Conservation (phyloP, 2,113 vertebrate species). For the Leptocoma aspasia region DNA sequence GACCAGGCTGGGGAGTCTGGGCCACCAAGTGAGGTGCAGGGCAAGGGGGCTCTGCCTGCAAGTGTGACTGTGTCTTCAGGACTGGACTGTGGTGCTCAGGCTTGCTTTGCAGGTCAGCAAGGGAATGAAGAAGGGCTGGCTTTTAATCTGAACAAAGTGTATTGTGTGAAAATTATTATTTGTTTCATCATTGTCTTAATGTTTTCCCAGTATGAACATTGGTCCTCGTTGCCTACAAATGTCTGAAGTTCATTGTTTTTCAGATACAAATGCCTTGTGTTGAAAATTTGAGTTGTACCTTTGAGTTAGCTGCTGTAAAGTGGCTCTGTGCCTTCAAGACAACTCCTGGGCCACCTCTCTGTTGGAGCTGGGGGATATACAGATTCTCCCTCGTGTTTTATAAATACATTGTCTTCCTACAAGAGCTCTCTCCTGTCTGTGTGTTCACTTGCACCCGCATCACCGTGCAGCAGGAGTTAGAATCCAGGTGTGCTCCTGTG, state of each 20-base stretch:
- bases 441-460: not conserved
- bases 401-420: constrained; percentile 50
- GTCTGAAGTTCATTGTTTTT: not conserved
- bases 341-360: not conserved
- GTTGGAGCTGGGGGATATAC: not conserved
- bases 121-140: not conserved
- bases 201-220: not conserved
- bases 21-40: not conserved
- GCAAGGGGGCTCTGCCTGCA: not conserved
- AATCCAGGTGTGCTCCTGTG: not conserved
- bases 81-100: not conserved
- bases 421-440: not conserved
- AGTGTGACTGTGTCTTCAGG: not conserved
- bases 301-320: constrained; percentile 46
- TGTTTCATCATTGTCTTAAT: not conserved
- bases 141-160: not conserved
- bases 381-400: not conserved
- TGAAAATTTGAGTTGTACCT: constrained; percentile 21
- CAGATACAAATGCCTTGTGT: constrained; percentile 8
- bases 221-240: not conserved
- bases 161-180: not conserved
- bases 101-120: not conserved
- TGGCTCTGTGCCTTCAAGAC: constrained; percentile 38
- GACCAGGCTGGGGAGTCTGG: not conserved
- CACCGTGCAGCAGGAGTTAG: not conserved